Evolutionary conservation across 30 jellyfish, hydroid and myxozoan genomes (phyloP).

Genomic region (Aurelia sp.): DNA sequence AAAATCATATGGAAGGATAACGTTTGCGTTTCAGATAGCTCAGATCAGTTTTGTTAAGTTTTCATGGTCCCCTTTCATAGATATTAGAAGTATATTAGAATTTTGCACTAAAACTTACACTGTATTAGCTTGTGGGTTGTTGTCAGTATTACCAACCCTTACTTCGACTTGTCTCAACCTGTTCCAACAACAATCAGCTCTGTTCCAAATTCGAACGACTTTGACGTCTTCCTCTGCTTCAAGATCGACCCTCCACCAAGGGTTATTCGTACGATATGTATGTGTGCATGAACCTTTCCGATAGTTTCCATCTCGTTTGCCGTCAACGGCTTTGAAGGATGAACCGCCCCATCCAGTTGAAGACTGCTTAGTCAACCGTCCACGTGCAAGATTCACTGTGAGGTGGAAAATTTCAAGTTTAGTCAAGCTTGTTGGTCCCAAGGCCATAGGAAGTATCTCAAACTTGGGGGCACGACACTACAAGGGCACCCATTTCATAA

Average conservation of each 20-base stretch:
- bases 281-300: conserved; percentile 47
- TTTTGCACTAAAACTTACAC: neutral
- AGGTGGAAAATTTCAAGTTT: no score
- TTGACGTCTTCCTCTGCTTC: conserved; percentile 20
- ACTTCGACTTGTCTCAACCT: conserved; percentile 50
- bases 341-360: conserved; percentile 59
- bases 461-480: no score
- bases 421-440: no score
- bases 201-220: conserved; percentile 16
- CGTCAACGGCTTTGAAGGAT: conserved; percentile 51
- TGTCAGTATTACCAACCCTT: conserved; percentile 38
- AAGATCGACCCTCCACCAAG: conserved; percentile 70
- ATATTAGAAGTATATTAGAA: no score
- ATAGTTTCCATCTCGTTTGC: conserved; percentile 34
- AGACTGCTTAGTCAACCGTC: conserved; percentile 32
- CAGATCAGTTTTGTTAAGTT: no score
- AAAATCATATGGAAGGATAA: no score
- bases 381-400: conserved; percentile 41
- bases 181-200: conserved; percentile 59
- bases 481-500: no score
- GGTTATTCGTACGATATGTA: conserved; percentile 26
- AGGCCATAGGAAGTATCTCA: no score
- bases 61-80: no score
- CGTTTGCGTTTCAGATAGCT: no score
- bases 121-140: neutral